Evolutionary conservation across 1,140 invertebrate genomes (phyloP).

Genomic region (Periplaneta americana): DNA sequence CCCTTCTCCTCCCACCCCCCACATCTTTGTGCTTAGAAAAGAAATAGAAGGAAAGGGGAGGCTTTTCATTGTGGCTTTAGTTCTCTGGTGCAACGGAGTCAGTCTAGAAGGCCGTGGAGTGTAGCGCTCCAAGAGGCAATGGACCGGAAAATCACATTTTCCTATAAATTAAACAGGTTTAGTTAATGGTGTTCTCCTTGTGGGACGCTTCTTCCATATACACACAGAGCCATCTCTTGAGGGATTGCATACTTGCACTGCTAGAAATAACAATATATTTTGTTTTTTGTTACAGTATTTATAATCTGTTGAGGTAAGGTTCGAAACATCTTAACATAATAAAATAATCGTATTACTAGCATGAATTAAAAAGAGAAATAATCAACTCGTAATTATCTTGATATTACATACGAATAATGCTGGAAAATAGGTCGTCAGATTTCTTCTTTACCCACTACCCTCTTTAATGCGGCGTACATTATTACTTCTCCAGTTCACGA

Average conservation of each 20-base stretch:
- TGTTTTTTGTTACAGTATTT: too few relatives aligned
- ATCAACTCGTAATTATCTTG: too few relatives aligned
- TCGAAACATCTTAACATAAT: too few relatives aligned
- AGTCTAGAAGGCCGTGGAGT: background rate
- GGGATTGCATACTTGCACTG: background rate
- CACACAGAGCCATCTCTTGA: background rate
- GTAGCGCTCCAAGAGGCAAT: constrained; percentile 9
- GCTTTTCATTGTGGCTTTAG: constrained; percentile 9
- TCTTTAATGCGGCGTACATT: too few relatives aligned
- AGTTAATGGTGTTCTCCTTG: constrained; percentile 12
- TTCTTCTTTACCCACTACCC: too few relatives aligned
- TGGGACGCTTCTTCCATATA: background rate
- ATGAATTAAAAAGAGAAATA: too few relatives aligned
- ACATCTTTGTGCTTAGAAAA: background rate
- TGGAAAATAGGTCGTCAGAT: too few relatives aligned
- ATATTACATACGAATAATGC: too few relatives aligned
- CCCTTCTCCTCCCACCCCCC: background rate
- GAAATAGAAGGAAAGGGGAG: background rate
- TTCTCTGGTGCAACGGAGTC: background rate
- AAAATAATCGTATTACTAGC: too few relatives aligned
- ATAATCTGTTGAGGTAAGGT: too few relatives aligned
- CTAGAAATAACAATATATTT: background rate
- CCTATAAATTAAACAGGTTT: constrained; percentile 20
- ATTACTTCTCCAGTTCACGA: too few relatives aligned
- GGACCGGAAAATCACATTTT: constrained; percentile 19